Conservation (phyloP, 2,113 vertebrate genomes). For the Ciconia stormi region DNA sequence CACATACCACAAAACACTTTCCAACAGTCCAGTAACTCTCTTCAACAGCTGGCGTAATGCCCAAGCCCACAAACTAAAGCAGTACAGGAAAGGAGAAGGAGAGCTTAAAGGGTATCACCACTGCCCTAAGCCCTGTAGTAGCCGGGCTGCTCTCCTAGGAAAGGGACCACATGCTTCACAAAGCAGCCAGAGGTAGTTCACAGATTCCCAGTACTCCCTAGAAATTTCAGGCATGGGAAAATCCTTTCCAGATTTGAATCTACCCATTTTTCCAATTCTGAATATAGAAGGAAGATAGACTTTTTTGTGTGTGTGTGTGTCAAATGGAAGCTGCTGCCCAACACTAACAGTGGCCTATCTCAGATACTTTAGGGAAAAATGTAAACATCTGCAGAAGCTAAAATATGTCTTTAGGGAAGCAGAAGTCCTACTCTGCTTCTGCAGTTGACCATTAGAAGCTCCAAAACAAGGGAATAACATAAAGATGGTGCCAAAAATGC, state of each 20-base stretch:
- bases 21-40: background rate
- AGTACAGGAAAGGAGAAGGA: background rate
- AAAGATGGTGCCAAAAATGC: background rate
- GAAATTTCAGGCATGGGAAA: background rate
- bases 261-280: background rate
- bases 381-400: background rate
- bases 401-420: background rate
- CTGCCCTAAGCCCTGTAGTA: background rate
- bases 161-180: background rate
- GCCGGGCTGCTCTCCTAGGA: background rate
- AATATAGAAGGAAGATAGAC: background rate
- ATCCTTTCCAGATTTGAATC: background rate
- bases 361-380: background rate
- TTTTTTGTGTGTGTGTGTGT: background rate
- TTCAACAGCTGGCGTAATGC: background rate
- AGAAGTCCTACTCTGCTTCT: background rate
- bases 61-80: background rate
- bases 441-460: background rate
- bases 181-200: background rate
- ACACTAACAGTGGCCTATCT: background rate
- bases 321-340: background rate
- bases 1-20: background rate
- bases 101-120: background rate
- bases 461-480: background rate
- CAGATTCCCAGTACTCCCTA: background rate